Conservation (phyloP, 2,797 vertebrate genomes). For the Carapus acus region DNA sequence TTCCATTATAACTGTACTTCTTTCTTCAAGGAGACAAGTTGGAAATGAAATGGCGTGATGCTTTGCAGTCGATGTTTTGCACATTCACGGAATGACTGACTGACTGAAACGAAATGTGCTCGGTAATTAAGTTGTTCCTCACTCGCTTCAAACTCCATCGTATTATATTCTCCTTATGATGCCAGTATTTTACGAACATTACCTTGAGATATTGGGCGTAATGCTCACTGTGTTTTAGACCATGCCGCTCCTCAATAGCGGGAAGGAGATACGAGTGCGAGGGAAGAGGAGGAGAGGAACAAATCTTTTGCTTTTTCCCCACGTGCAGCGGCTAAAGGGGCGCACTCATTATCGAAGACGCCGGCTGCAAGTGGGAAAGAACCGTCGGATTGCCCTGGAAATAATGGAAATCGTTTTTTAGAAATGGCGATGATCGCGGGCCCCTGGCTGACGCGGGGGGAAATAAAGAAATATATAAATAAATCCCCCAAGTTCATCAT, state of each 20-base stretch:
- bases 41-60: conserved; percentile 34
- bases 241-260: conserved; percentile 30
- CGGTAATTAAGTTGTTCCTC: conserved; percentile 53
- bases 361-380: conserved; percentile 60
- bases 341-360: conserved; percentile 59
- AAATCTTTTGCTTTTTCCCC: conserved; percentile 62
- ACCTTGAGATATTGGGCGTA: conserved; percentile 26
- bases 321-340: conserved; percentile 58
- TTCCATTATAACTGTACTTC: conserved; percentile 27
- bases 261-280: conserved; percentile 48
- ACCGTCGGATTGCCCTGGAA: conserved; percentile 48
- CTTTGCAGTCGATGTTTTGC: conserved; percentile 30
- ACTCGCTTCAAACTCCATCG: conserved; percentile 35
- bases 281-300: conserved; percentile 45
- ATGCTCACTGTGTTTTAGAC: conserved; percentile 38
- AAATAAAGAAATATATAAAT: conserved; percentile 66
- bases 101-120: conserved; percentile 46
- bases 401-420: conserved; percentile 63
- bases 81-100: conserved; percentile 38
- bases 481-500: conserved; percentile 79
- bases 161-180: conserved; percentile 36
- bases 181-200: conserved; percentile 48
- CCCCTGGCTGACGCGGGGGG: conserved; percentile 52
- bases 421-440: conserved; percentile 44
- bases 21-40: conserved; percentile 47